phyloP scores from a whole-genome alignment of 2,888 invertebrate genomes.

The Agrochola circellaris region DNA sequence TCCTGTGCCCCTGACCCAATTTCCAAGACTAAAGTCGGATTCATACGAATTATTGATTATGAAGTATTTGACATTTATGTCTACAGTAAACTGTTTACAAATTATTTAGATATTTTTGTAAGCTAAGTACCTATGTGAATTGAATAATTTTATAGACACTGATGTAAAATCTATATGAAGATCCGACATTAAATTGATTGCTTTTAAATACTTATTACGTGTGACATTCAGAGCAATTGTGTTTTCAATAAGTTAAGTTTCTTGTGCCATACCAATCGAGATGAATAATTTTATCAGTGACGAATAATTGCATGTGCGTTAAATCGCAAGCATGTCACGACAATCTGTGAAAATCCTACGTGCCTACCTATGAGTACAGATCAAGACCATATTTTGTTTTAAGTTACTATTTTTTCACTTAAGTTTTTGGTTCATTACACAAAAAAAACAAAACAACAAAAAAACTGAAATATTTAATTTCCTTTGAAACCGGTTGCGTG shows the following conservation, averaged over 20 bases:
- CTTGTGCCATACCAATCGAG: constrained; percentile 80
- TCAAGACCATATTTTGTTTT: constrained; percentile 64
- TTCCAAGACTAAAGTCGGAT: constrained; percentile 56
- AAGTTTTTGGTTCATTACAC: constrained; percentile 66
- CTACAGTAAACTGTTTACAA: constrained; percentile 60
- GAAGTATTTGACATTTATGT: constrained; percentile 61
- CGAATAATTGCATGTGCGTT: constrained; percentile 60
- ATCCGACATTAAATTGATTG: constrained; percentile 60
- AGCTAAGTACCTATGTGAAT: constrained; percentile 31
- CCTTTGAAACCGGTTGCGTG: constrained; percentile 66
- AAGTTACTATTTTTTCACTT: constrained; percentile 67
- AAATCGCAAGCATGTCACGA: constrained; percentile 61
- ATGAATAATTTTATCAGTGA: constrained; percentile 65
- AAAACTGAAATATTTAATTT: constrained; percentile 51
- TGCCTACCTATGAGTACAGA: constrained; percentile 70
- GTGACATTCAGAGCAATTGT: constrained; percentile 73
- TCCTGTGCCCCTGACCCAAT: constrained; percentile 51
- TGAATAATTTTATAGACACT: constrained; percentile 53
- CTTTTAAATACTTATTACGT: constrained; percentile 63
- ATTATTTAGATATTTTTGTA: constrained; percentile 58
- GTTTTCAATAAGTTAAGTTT: constrained; percentile 74
- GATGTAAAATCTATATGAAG: constrained; percentile 58
- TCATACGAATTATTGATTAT: constrained; percentile 48
- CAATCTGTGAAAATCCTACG: constrained; percentile 61
- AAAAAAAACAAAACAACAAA: constrained; percentile 61